Conservation (phyloP, 1,140 invertebrate genomes). For the Pseudomyrmex dendroicus region DNA sequence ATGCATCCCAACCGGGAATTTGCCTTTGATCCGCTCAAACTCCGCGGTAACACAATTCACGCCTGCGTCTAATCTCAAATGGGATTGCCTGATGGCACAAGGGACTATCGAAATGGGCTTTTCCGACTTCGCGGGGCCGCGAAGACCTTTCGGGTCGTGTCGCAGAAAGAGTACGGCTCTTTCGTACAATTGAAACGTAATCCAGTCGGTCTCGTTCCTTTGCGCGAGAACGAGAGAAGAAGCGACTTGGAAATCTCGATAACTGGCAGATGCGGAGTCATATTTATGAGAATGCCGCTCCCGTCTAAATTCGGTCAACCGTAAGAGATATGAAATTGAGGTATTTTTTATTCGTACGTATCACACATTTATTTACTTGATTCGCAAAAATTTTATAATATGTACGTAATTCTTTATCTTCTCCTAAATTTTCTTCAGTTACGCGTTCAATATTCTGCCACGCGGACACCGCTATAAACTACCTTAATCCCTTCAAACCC, state of each 20-base stretch:
- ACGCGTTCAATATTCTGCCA: too few relatives aligned
- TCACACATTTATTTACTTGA: slow-evolving; percentile 5
- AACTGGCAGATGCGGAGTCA: not conserved
- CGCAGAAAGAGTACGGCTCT: slow-evolving; percentile 13
- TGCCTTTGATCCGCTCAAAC: slow-evolving; percentile 81
- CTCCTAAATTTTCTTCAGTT: slow-evolving; percentile 40
- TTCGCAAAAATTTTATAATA: not conserved
- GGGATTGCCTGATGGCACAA: slow-evolving; percentile 77
- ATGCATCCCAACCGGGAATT: slow-evolving; percentile 80
- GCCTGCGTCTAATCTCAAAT: slow-evolving; percentile 80
- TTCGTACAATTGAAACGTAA: slow-evolving; percentile 45
- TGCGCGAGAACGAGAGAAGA: not conserved
- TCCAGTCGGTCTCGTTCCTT: slow-evolving; percentile 59
- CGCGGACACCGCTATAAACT: slow-evolving; percentile 21
- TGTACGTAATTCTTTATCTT: not conserved
- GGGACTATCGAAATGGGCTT: slow-evolving; percentile 77
- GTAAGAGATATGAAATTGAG: slow-evolving; percentile 1
- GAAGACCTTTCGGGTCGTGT: slow-evolving; percentile 61
- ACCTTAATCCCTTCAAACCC: slow-evolving; percentile 23
- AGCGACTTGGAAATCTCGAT: not conserved
- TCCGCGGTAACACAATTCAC: slow-evolving; percentile 80
- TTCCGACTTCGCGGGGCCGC: slow-evolving; percentile 73
- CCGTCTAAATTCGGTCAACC: not conserved
- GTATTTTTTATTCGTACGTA: slow-evolving; percentile 1
- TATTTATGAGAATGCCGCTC: not conserved